phyloP scores from a whole-genome alignment of 30 jellyfish, hydroid and myxozoan genomes.

The Aurelia sp. region DNA sequence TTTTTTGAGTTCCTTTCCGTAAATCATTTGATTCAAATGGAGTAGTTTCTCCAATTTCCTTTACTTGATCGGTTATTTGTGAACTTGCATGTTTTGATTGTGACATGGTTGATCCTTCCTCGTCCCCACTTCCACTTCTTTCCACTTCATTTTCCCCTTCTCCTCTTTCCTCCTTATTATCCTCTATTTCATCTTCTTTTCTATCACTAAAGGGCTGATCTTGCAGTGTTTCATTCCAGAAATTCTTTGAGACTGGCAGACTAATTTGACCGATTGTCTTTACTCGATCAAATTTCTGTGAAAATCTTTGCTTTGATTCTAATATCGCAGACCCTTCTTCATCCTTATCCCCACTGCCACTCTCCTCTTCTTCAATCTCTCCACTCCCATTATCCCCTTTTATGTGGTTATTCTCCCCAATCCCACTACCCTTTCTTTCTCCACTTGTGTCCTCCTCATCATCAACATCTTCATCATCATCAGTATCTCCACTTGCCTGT shows the following conservation, averaged over 20 bases:
- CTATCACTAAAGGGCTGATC: neutral
- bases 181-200: neutral
- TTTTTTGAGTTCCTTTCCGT: too few species aligned
- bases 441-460: conserved; percentile 4
- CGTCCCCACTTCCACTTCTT: neutral
- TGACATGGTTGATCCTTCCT: neutral
- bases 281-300: neutral
- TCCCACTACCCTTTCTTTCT: conserved; percentile 32
- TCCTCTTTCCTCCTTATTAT: neutral
- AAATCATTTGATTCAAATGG: too few species aligned
- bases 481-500: conserved; percentile 3
- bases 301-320: neutral
- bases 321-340: neutral
- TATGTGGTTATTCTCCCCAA: neutral
- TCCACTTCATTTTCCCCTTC: neutral
- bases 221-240: too few species aligned
- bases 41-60: too few species aligned
- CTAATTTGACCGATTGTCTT: too few species aligned
- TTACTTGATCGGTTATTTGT: too few species aligned
- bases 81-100: neutral
- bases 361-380: neutral
- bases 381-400: conserved; percentile 12
- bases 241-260: too few species aligned
- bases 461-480: too few species aligned
- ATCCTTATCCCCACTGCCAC: neutral